A percentile compares a stretch with the other conserved stretches of the same genome.
These are phyloP conservation scores for Myrmecobius fasciatus DNA, from an alignment of 2,113 vertebrate genomes.

Conservation along the genomic window DNA sequence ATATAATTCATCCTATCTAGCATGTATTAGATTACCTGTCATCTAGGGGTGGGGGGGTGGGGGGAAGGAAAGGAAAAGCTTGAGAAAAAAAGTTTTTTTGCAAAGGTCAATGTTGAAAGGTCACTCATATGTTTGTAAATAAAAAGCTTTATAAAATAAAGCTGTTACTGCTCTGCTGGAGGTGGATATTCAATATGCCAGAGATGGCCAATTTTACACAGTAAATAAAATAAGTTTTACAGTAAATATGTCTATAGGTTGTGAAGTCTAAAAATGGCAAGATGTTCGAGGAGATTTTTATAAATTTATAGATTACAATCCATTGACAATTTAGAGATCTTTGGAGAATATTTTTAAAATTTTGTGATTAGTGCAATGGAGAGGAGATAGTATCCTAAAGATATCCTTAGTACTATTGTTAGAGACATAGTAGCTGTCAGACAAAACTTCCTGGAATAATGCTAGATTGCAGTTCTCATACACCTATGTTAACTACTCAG, in stretches of 20 bases:
- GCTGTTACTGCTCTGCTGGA: neutral
- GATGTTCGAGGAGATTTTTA: neutral
- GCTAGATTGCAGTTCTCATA: constrained; percentile 19
- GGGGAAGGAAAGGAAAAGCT: no score
- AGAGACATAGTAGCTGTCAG: neutral
- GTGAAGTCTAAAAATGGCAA: neutral
- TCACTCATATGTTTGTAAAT: no score
- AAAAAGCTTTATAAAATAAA: no score
- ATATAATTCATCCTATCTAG: no score
- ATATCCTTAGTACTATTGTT: neutral
- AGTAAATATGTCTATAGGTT: neutral
- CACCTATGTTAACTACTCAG: neutral
- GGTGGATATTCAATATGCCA: neutral
- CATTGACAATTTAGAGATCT: neutral
- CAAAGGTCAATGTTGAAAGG: no score
- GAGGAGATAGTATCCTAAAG: neutral
- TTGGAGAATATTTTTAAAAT: neutral
- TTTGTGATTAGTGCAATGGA: neutral
- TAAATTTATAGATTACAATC: neutral
- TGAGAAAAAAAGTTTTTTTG: no score
- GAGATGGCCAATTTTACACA: neutral
- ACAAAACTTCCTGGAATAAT: constrained; percentile 8
- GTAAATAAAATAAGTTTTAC: neutral
- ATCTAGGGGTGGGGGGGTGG: no score
- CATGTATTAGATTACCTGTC: no score